Conservation (phyloP, 1,140 invertebrate genomes). For the Calliphora vicina region DNA sequence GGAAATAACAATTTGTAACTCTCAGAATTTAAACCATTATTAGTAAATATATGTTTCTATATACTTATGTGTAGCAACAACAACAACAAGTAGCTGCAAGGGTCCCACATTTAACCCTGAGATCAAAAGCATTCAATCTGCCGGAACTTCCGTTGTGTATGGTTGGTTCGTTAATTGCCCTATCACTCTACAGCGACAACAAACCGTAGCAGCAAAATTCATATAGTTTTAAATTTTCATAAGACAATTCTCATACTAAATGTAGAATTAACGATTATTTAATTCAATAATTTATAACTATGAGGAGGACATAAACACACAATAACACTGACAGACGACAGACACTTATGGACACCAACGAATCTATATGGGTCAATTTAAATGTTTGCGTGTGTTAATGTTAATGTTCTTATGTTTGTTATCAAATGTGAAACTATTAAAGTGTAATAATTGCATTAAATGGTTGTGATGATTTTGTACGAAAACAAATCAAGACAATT, state of each 20-base stretch:
- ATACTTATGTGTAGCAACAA: too few species aligned
- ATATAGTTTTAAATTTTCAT: neutral
- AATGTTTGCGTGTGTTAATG: neutral
- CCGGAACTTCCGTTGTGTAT: too few species aligned
- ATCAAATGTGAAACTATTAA: neutral
- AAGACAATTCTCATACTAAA: neutral
- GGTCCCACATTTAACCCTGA: too few species aligned
- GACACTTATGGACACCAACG: too few species aligned
- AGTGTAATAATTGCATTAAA: conserved; percentile 15
- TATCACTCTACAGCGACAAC: neutral
- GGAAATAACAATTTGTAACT: too few species aligned
- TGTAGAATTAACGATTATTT: neutral
- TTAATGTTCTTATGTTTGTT: neutral
- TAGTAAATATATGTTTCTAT: too few species aligned
- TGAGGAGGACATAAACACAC: too few species aligned
- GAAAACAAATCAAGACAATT: conserved; percentile 27
- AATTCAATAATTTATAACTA: neutral
- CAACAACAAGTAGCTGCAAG: too few species aligned
- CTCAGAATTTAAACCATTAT: too few species aligned
- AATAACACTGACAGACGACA: too few species aligned
- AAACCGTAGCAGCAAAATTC: too few species aligned
- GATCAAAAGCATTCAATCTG: too few species aligned
- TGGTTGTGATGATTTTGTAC: neutral
- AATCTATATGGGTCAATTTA: conserved; percentile 2
- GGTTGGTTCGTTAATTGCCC: neutral